Conservation (phyloP, 2,797 vertebrate genomes). For the Ctenopoma kingsleyae region DNA sequence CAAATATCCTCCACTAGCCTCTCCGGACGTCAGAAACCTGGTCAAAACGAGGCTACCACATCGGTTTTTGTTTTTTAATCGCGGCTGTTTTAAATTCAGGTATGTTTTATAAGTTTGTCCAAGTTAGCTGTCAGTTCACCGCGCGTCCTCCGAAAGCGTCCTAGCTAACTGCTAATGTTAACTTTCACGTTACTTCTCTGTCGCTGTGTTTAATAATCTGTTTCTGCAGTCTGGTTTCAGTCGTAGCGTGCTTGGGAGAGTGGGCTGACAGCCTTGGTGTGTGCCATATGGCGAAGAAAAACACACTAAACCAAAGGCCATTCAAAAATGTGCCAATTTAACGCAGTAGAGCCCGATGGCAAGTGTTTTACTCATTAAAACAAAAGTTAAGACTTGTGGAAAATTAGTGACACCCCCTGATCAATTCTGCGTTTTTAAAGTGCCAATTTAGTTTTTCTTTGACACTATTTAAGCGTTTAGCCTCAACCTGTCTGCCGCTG, state of each 20-base stretch:
- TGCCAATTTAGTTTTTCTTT: accelerated
- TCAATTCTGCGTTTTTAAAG: background rate
- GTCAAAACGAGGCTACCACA: background rate
- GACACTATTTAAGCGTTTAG: background rate
- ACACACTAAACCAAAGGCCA: background rate
- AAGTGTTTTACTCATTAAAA: accelerated
- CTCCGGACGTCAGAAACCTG: background rate
- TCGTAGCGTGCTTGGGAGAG: constrained; percentile 36
- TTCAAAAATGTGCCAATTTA: constrained; percentile 22
- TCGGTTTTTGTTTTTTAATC: constrained; percentile 16
- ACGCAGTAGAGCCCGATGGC: accelerated
- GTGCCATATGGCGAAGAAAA: constrained; percentile 30
- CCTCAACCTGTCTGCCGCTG: background rate
- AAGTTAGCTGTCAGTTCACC: background rate
- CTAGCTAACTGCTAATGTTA: background rate
- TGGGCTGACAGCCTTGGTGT: constrained; percentile 22
- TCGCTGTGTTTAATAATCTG: background rate
- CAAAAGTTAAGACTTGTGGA: accelerated
- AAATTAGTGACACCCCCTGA: too few relatives aligned
- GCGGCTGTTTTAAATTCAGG: constrained; percentile 60
- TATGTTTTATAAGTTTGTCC: constrained; percentile 21
- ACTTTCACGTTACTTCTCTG: background rate
- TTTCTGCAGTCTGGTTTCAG: constrained; percentile 22
- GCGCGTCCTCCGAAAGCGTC: background rate
- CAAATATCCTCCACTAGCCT: background rate